Conservation (phyloP, 1,140 invertebrate species). For the Scylla paramamosain region DNA sequence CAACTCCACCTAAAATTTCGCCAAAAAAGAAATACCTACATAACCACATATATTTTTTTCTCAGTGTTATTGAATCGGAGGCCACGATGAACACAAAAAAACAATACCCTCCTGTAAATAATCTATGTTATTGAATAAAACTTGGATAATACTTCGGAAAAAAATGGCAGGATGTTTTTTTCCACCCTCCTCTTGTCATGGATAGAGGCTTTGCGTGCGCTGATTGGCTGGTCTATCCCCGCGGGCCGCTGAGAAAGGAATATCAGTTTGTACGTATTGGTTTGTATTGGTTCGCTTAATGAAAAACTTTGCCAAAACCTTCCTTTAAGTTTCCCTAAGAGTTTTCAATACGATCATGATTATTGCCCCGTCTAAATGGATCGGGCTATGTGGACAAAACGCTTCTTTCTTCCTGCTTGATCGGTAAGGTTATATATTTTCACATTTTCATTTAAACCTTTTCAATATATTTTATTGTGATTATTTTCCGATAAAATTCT, state of each 20-base stretch:
- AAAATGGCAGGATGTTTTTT: neutral
- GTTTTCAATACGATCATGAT: too few relatives aligned
- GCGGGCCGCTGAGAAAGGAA: neutral
- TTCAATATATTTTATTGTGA: too few relatives aligned
- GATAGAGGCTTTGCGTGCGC: neutral
- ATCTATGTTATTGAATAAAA: neutral
- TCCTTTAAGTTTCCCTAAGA: too few relatives aligned
- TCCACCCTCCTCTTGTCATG: neutral
- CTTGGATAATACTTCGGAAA: neutral
- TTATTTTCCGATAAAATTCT: too few relatives aligned
- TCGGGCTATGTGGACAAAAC: too few relatives aligned
- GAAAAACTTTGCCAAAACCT: too few relatives aligned
- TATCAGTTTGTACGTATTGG: neutral
- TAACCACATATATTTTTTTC: neutral
- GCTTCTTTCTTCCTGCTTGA: too few relatives aligned
- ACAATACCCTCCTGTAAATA: slow-evolving; percentile 2
- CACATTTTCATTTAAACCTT: too few relatives aligned
- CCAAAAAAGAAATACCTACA: neutral
- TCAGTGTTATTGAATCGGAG: too few relatives aligned
- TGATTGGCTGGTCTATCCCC: neutral
- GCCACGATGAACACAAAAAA: neutral
- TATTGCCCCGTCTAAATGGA: too few relatives aligned
- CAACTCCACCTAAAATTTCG: too few relatives aligned
- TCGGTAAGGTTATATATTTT: too few relatives aligned
- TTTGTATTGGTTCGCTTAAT: slow-evolving; percentile 7